These are phyloP conservation scores for Drosophila bipectinata DNA, from an alignment of 1,140 invertebrate species.

Conservation along the genomic window DNA sequence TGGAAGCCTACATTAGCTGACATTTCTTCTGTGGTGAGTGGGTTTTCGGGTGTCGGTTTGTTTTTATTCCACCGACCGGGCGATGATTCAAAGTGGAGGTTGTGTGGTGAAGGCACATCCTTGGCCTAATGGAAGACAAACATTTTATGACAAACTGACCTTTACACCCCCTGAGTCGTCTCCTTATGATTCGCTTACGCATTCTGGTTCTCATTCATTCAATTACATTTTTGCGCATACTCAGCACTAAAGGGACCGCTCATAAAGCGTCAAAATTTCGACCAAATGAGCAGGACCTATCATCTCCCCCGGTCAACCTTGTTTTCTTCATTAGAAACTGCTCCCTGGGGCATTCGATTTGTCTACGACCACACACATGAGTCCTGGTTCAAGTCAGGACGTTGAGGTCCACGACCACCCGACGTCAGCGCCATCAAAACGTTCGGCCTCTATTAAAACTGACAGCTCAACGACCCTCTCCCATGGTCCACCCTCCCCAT, in stretches of 20 bases:
- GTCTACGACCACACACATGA: conserved; percentile 46
- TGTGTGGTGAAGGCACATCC: conserved; percentile 11
- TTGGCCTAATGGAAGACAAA: conserved; percentile 78
- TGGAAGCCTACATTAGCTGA: conserved; percentile 52
- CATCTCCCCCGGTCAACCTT: conserved; percentile 1
- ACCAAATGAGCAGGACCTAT: conserved; percentile 64
- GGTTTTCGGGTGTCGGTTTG: conserved; percentile 4
- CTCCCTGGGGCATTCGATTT: conserved; percentile 73
- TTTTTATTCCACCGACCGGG: conserved; percentile 1
- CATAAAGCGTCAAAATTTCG: conserved; percentile 81
- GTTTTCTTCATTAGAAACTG: conserved; percentile 74
- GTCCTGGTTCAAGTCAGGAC: conserved; percentile 2
- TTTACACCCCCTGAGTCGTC: neutral
- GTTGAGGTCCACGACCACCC: neutral
- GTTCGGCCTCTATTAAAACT: conserved; percentile 72
- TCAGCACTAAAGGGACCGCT: conserved; percentile 81
- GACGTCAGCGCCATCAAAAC: conserved; percentile 63
- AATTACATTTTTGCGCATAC: conserved; percentile 82
- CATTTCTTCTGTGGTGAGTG: conserved; percentile 1
- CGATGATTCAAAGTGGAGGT: conserved; percentile 15
- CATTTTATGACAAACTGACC: conserved; percentile 70
- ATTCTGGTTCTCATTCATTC: conserved; percentile 59
- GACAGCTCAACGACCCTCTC: conserved; percentile 48
- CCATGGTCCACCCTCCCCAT: neutral
- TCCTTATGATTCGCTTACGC: conserved; percentile 12